phyloP scores from a whole-genome alignment of 1,140 invertebrate species.

The Goniozus legneri region DNA sequence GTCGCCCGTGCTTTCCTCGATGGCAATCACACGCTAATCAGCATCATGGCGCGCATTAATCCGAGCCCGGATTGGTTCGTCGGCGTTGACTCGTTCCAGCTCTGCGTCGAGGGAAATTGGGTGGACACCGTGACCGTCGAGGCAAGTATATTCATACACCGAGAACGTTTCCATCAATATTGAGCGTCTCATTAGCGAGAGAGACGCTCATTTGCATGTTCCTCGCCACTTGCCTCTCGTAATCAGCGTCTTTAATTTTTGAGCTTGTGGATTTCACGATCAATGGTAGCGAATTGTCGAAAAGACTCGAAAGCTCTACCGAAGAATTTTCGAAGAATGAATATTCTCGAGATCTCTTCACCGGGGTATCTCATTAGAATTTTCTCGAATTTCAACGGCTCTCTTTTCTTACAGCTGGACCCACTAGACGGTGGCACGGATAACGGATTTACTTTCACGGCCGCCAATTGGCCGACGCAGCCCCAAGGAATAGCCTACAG shows the following conservation, averaged over 20 bases:
- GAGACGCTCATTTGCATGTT: too few relatives aligned
- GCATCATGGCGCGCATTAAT: conserved; percentile 80
- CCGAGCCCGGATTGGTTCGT: conserved; percentile 99
- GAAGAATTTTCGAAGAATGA: too few relatives aligned
- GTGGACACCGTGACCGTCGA: conserved; percentile 88
- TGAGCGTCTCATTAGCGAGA: too few relatives aligned
- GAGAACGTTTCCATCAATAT: too few relatives aligned
- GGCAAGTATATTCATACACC: conserved; percentile 61
- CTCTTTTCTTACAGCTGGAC: conserved; percentile 65
- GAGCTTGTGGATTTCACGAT: too few relatives aligned
- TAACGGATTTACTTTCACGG: conserved; percentile 95
- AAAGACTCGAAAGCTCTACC: too few relatives aligned
- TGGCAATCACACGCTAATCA: conserved; percentile 85
- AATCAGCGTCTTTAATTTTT: too few relatives aligned
- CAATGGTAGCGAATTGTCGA: too few relatives aligned
- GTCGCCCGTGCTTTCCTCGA: conserved; percentile 85
- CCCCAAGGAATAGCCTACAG: conserved; percentile 86
- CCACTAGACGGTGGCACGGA: conserved; percentile 96
- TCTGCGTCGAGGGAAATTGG: conserved; percentile 95
- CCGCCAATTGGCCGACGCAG: conserved; percentile 87
- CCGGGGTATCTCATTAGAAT: too few relatives aligned
- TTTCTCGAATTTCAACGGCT: background rate
- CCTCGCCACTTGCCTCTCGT: too few relatives aligned
- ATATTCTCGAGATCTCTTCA: too few relatives aligned
- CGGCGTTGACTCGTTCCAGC: conserved; percentile 87